Percentiles rank a stretch among this genome's conserved stretches.
Evolutionary conservation across 2,888 invertebrate species (phyloP).

Genomic region (Trachelus iudaicus): DNA sequence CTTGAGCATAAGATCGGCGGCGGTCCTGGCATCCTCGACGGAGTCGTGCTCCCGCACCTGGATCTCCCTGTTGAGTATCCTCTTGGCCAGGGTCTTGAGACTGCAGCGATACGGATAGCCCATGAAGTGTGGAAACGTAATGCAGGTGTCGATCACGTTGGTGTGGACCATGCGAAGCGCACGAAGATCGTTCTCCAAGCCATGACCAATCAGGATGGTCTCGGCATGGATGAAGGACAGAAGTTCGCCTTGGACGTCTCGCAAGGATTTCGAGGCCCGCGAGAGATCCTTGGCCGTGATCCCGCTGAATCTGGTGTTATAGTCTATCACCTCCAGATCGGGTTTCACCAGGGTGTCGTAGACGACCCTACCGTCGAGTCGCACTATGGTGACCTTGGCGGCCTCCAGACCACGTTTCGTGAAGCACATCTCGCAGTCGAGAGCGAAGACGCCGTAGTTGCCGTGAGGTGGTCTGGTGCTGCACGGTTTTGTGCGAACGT

Average conservation of each 20-base stretch:
- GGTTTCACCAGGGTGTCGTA: constrained; percentile 90
- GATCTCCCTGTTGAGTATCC: constrained; percentile 82
- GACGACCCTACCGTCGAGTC: constrained; percentile 77
- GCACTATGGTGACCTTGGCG: constrained; percentile 87
- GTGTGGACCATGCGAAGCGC: constrained; percentile 86
- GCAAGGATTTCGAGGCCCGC: constrained; percentile 73
- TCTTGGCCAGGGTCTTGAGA: constrained; percentile 80
- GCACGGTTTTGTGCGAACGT: constrained; percentile 69
- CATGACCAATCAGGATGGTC: constrained; percentile 95
- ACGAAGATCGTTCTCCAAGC: constrained; percentile 92
- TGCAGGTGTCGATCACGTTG: constrained; percentile 89
- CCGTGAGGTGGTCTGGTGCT: constrained; percentile 67
- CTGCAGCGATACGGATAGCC: constrained; percentile 88
- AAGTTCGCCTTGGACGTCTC: constrained; percentile 87
- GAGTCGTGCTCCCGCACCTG: constrained; percentile 88
- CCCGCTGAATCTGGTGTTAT: constrained; percentile 96
- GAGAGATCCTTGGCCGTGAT: constrained; percentile 77
- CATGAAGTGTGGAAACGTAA: constrained; percentile 85
- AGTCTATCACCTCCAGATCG: constrained; percentile 85
- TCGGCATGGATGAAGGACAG: constrained; percentile 82
- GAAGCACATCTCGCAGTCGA: constrained; percentile 98
- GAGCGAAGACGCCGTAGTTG: constrained; percentile 75
- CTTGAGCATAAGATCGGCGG: constrained; percentile 85
- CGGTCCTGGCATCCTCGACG: constrained; percentile 90
- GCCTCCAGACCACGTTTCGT: constrained; percentile 88